Evolutionary conservation across 2,797 vertebrate species (phyloP).

Genomic region (Ctenopoma multispine): DNA sequence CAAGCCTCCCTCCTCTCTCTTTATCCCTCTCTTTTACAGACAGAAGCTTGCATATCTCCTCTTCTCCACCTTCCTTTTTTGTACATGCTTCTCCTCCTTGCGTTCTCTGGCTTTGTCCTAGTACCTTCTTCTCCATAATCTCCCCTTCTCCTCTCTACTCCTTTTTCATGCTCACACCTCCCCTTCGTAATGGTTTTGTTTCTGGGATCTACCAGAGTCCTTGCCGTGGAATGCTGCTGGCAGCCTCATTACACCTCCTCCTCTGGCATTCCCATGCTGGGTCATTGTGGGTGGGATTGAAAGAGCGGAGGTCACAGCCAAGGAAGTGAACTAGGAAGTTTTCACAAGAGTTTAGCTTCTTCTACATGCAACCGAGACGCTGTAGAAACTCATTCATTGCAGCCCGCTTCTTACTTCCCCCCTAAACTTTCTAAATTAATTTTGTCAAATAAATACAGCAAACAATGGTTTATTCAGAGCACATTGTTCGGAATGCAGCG

Average conservation of each 20-base stretch:
- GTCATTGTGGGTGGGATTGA: conserved; percentile 82
- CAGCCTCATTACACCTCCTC: conserved; percentile 66
- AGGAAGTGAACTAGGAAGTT: conserved; percentile 87
- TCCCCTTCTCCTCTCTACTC: conserved; percentile 18
- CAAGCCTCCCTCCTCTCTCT: conserved; percentile 28
- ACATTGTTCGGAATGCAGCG: conserved; percentile 3
- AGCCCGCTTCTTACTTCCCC: conserved; percentile 26
- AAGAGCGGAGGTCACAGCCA: conserved; percentile 72
- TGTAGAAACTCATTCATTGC: conserved; percentile 40
- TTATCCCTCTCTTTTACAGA: conserved; percentile 1
- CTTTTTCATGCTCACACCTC: conserved; percentile 38
- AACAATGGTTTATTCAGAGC: conserved; percentile 17
- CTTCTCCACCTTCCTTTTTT: conserved; percentile 34
- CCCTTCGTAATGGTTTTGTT: conserved; percentile 62
- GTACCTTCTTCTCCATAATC: conserved; percentile 32
- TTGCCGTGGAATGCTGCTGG: conserved; percentile 77
- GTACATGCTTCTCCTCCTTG: conserved; percentile 17
- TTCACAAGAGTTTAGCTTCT: conserved; percentile 74
- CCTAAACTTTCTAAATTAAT: conserved; percentile 45
- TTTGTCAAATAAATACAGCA: conserved; percentile 47
- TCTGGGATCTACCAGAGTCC: conserved; percentile 63
- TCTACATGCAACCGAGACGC: conserved; percentile 49
- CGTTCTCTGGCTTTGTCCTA: conserved; percentile 1
- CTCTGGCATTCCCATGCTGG: conserved; percentile 76
- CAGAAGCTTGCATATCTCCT: conserved; percentile 15